Evolutionary conservation across 2,797 vertebrate genomes (phyloP), one percentile per base, ranked within the genome.

Genomic region (Neostethus bicornis): DNA sequence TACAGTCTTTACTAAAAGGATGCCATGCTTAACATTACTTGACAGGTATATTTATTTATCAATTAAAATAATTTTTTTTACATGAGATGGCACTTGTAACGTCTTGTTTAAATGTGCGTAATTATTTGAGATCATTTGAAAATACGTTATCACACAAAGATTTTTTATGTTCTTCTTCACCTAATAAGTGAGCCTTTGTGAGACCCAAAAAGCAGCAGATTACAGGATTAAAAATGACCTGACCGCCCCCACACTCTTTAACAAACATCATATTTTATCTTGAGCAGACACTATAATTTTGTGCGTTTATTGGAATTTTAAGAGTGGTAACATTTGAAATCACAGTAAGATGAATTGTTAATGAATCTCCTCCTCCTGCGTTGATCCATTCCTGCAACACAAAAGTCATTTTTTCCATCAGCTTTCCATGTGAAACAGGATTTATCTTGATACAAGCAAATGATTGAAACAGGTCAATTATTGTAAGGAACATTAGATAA

Each of bases 331-430:
- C 37, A 4, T 66, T 44, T 32, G 4, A 41, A 41, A 21, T 10
- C 19, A 41, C 19, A 17, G 19, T 19, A 5, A 13, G 38, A 11
- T 19, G 20, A 4, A 6, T 42, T 53, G 37, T 58, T 48, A 51
- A 7, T 72, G 45, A 51, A 24, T 50, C 21, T 63, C 69, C 46
- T 53, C 28, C 2, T 4, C 50, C 25, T 23, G 29, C 26, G 28
- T 49, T 31, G 51, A 51, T 16, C 46, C 6, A 12, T 1, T 42
- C 50, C 84, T 86, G 69, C 7, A 74, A 74, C 13, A 55, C 6
- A 78, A 6, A n/a, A 61, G 31, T 4, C 3, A 51, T 11, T 2
- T 20, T 11, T 16, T 70, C 35, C 49, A 11, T 66, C 1, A 45
- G 54, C 59, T 26, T 19, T 41, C 4, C 24, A 32, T 29, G 37